These are phyloP conservation scores for Synanceia verrucosa DNA, from an alignment of 2,797 vertebrate species.

Conservation along the genomic window DNA sequence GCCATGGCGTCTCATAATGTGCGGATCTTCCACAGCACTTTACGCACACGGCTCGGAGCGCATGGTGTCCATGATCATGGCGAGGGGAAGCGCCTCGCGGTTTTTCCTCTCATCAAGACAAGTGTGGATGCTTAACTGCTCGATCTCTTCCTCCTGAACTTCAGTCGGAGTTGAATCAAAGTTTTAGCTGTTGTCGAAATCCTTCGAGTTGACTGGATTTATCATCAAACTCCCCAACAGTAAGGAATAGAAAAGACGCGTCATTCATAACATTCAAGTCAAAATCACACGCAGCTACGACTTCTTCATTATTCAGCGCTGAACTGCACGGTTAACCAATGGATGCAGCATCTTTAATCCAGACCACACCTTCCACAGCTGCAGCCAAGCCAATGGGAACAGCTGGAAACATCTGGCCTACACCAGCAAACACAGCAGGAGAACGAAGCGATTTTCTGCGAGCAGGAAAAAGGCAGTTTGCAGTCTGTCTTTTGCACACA, in stretches of 20 bases:
- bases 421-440: neutral
- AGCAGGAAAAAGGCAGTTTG: neutral
- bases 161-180: conserved; percentile 31
- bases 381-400: conserved; percentile 64
- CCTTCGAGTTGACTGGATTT: neutral
- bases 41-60: conserved; percentile 53
- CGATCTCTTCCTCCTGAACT: conserved; percentile 14
- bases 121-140: conserved; percentile 4
- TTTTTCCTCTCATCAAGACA: conserved; percentile 1
- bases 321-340: conserved; percentile 48
- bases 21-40: conserved; percentile 42
- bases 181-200: neutral
- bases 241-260: conserved; percentile 21
- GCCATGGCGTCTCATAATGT: conserved; percentile 91
- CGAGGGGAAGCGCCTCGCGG: conserved; percentile 20
- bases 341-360: conserved; percentile 43
- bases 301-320: conserved; percentile 27
- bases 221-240: conserved; percentile 41
- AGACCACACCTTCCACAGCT: conserved; percentile 76
- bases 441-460: neutral
- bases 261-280: neutral
- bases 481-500: neutral
- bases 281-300: neutral
- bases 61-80: conserved; percentile 23
- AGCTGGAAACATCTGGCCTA: conserved; percentile 9